Base-by-base conservation (phyloP, 1,140 invertebrate genomes). In the Drosophila neocordata region DNA sequence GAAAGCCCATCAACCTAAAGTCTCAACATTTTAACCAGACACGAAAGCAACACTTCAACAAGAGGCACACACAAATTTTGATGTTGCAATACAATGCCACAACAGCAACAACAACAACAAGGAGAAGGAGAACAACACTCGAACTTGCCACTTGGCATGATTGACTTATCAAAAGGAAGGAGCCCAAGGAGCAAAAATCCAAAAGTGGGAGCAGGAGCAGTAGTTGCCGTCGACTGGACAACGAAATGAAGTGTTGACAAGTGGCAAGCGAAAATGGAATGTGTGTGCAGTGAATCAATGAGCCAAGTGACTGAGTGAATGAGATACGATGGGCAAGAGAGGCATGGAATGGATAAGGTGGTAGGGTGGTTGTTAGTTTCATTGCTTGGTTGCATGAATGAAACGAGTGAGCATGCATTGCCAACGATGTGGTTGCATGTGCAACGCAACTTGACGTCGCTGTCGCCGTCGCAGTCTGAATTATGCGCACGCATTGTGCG, bases 401-500 rank as follows among this genome's bases (percentile, higher is more conserved):
- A 85, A 85, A n/a, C 38, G 44, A 18, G 38, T 34, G 52, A 68
- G 64, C 62, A 7, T 53, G 51, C 35, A 57, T 65, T 27, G 65
- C 64, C 53, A 55, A 8, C 11, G 69, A 75, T 71, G 58, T 80
- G 82, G 41, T 81, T 85, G 82, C 82, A 87, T 87, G 41, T 48
- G 82, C 82, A 87, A 75, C 77, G 15, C 70, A 69, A 69, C 41
- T 41, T 11, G 22, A 51, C 18, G 67, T 48, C 58, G 41, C 59
- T 65, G 76, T 62, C 55, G 66, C 57, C 65, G 62, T 68, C 57
- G 48, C 68, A 72, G 62, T 68, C 83, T 88, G 83, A 88, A 88
- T 88, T 88, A 88, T 88, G 83, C 84, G 83, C 83, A 88, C 83
- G 83, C 83, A 88, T 88, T 88, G 83, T 88, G 83, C 83, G 79